Conservation (phyloP, 2,797 vertebrate species). For the Dromococcyx pavoninus region DNA sequence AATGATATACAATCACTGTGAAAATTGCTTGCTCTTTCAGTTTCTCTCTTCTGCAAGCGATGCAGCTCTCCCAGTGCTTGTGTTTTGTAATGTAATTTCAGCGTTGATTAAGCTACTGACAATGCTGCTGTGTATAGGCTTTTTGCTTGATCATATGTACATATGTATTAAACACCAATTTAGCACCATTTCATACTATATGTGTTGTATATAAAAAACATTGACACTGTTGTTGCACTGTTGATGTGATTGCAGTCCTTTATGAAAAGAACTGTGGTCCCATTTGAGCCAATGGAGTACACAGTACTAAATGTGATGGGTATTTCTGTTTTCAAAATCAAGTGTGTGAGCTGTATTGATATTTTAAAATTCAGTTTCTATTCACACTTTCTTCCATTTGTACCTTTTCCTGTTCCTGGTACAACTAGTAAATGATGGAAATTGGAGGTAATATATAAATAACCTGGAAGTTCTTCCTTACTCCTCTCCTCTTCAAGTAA, state of each 20-base stretch:
- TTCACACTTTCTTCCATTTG: not conserved
- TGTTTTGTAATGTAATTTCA: not conserved
- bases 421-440: not conserved
- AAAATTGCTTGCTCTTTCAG: not conserved
- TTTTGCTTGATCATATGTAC: not conserved
- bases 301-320: not conserved
- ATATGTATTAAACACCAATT: not conserved
- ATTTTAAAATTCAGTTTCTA: not conserved
- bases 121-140: fast-evolving
- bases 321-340: not conserved
- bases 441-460: too few species aligned
- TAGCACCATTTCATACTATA: not conserved
- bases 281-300: not conserved
- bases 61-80: not conserved
- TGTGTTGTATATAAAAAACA: not conserved
- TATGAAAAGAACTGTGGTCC: not conserved
- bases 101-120: not conserved
- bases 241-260: not conserved
- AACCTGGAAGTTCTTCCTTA: not conserved
- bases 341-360: not conserved
- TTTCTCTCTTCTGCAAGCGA: not conserved
- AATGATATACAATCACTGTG: fast-evolving
- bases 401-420: not conserved
- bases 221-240: not conserved
- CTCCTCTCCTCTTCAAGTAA: not conserved